Percentiles rank a stretch among this genome's conserved stretches.
Conservation (phyloP, 2,797 vertebrate genomes). For the Poliocrania exsul region DNA sequence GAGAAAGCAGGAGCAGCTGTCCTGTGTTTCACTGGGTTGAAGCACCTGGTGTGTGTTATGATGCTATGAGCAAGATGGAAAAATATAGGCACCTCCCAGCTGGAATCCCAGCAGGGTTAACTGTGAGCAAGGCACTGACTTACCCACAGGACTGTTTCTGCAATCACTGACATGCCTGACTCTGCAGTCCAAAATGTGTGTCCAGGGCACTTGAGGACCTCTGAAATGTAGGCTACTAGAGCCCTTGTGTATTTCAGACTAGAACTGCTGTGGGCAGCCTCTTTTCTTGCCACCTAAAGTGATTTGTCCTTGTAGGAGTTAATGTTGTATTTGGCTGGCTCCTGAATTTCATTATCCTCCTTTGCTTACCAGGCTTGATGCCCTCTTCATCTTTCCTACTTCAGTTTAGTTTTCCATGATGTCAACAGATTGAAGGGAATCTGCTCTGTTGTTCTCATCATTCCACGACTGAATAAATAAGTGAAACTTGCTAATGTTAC, state of each 20-base stretch:
- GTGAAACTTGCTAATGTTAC: not conserved
- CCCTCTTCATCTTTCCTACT: not conserved
- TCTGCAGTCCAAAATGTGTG: not conserved
- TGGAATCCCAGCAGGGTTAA: not conserved
- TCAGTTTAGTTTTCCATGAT: not conserved
- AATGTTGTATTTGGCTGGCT: not conserved
- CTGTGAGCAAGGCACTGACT: rapidly evolving
- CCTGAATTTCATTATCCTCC: not conserved
- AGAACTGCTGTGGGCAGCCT: not conserved
- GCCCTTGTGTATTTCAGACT: not conserved
- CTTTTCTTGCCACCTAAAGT: not conserved
- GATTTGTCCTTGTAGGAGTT: not conserved
- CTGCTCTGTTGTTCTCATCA: not conserved
- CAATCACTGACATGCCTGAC: not conserved
- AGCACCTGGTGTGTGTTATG: rapidly evolving
- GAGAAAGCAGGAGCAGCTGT: not conserved
- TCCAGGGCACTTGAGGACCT: not conserved
- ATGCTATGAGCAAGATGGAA: not conserved
- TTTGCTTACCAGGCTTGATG: not conserved
- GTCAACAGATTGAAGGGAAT: not conserved
- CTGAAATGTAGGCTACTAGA: not conserved
- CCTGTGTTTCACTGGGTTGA: not conserved
- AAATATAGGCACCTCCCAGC: not conserved
- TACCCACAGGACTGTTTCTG: not conserved
- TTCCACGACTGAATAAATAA: not conserved